phyloP scores from a whole-genome alignment of 2,113 vertebrate genomes.

The Ardeotis arabs region DNA sequence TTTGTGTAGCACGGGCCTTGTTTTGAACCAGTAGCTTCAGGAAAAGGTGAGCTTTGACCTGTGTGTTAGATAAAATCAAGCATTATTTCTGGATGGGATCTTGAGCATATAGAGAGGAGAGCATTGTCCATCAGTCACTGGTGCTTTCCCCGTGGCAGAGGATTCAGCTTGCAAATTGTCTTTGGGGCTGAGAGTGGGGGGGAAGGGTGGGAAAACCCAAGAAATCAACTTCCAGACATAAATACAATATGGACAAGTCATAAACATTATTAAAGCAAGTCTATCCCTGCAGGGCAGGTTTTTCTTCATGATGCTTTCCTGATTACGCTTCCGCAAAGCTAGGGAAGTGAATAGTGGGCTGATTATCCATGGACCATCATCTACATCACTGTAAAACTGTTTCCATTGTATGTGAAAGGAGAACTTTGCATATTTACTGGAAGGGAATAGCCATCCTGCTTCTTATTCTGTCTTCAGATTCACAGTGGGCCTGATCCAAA shows the following conservation, averaged over 20 bases:
- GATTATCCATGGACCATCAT: conserved; percentile 77
- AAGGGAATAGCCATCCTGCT: conserved; percentile 44
- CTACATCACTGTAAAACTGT: conserved; percentile 69
- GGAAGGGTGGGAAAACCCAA: conserved; percentile 57
- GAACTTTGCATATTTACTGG: conserved; percentile 75
- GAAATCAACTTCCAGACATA: conserved; percentile 61
- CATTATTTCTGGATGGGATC: neutral
- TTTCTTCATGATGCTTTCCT: conserved; percentile 76
- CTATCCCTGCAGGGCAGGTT: conserved; percentile 74
- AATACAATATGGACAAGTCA: conserved; percentile 69
- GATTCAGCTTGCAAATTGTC: neutral
- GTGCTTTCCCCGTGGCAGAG: neutral
- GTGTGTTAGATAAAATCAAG: conserved; percentile 1
- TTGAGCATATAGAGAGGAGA: neutral
- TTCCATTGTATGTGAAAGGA: conserved; percentile 74
- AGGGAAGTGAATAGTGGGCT: conserved; percentile 76
- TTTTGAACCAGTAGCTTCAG: conserved; percentile 21
- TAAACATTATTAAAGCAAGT: conserved; percentile 73
- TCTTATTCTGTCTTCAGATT: neutral
- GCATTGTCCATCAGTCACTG: neutral
- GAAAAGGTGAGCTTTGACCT: conserved; percentile 35
- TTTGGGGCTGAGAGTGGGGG: conserved; percentile 2
- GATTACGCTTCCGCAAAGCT: conserved; percentile 75
- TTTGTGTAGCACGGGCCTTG: neutral
- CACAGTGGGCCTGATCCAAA: neutral